Evolutionary conservation across 2,797 vertebrate species (phyloP).

Genomic region (Bradypus variegatus): DNA sequence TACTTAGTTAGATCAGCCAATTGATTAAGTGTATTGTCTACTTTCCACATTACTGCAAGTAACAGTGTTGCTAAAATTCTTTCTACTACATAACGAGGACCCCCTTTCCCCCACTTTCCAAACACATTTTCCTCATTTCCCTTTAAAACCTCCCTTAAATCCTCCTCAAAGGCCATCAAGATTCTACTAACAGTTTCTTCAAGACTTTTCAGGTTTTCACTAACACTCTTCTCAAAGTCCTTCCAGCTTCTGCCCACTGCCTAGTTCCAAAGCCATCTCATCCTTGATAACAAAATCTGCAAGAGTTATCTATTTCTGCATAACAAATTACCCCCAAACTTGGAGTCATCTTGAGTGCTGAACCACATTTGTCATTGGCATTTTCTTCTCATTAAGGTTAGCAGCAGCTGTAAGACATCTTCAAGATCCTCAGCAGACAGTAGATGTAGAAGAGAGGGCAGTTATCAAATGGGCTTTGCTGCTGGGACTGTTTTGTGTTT

Average conservation of each 20-base stretch:
- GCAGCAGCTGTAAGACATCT: not conserved
- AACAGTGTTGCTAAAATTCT: not conserved
- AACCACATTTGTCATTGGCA: not conserved
- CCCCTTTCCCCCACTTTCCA: not conserved
- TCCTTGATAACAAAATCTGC: not conserved
- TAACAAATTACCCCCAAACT: not conserved
- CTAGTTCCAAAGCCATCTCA: not conserved
- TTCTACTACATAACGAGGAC: not conserved
- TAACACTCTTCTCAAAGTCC: not conserved
- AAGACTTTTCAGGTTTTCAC: not conserved
- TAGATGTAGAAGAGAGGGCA: not conserved
- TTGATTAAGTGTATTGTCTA: not conserved
- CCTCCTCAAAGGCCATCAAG: not conserved
- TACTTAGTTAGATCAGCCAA: not conserved
- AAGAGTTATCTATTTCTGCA: not conserved
- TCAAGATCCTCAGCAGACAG: not conserved
- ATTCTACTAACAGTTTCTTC: conserved; percentile 9
- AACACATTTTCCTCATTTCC: not conserved
- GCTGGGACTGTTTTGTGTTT: not conserved
- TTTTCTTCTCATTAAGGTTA: not conserved
- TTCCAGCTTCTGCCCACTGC: not conserved
- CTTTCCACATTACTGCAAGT: not conserved
- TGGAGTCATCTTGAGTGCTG: not conserved
- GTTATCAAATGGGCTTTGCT: not conserved
- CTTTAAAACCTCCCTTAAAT: not conserved